Evolutionary conservation across 1,140 invertebrate genomes (phyloP).

Genomic region (Drosophila hydei): DNA sequence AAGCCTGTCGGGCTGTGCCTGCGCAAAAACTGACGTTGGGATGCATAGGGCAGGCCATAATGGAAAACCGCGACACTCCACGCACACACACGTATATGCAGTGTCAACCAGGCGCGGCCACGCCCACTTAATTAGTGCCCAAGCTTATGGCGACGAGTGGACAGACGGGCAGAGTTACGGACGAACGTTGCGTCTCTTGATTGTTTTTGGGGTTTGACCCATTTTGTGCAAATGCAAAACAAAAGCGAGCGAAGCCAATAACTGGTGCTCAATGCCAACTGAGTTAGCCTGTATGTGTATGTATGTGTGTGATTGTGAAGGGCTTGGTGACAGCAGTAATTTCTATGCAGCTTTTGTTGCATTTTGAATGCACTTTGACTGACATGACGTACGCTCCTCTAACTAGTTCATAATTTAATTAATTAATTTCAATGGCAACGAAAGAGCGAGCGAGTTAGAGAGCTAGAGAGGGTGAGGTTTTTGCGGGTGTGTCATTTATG

Average conservation of each 20-base stretch:
- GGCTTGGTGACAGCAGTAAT: slow-evolving; percentile 56
- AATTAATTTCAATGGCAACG: slow-evolving; percentile 65
- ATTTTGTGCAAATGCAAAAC: slow-evolving; percentile 77
- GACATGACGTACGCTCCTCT: slow-evolving; percentile 27
- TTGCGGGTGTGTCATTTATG: slow-evolving; percentile 13
- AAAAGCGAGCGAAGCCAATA: slow-evolving; percentile 51
- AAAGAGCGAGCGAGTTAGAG: neutral
- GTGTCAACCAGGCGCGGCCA: slow-evolving; percentile 15
- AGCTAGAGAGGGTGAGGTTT: too few species aligned
- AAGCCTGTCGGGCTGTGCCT: slow-evolving; percentile 56
- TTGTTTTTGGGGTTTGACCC: slow-evolving; percentile 81
- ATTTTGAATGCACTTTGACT: slow-evolving; percentile 47
- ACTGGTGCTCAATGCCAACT: slow-evolving; percentile 17
- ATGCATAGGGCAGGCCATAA: slow-evolving; percentile 12
- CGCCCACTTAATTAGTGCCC: slow-evolving; percentile 78
- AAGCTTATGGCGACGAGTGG: slow-evolving; percentile 55
- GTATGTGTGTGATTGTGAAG: slow-evolving; percentile 7
- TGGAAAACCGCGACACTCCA: slow-evolving; percentile 47
- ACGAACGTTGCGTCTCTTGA: slow-evolving; percentile 45
- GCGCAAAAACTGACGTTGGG: slow-evolving; percentile 51
- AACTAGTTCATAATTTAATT: slow-evolving; percentile 75
- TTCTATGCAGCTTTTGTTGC: slow-evolving; percentile 62
- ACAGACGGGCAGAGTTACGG: slow-evolving; percentile 19
- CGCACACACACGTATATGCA: neutral
- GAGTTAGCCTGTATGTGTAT: neutral